A percentile compares a stretch with the other conserved stretches of the same genome.
These are phyloP conservation scores for Acanthacorydalis orientalis DNA, from an alignment of 2,888 invertebrate species.

Conservation along the genomic window DNA sequence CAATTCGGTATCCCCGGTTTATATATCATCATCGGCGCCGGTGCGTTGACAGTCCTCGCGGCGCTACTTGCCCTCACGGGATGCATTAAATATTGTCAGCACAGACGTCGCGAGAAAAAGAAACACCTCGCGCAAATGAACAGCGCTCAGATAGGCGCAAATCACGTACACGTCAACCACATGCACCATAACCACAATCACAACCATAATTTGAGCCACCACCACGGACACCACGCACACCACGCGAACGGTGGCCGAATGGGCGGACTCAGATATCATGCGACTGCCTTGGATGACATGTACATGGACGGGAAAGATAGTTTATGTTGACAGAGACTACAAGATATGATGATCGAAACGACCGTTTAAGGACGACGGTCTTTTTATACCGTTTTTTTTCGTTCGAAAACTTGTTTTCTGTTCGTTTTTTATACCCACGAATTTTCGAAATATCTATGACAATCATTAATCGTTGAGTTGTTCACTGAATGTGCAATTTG, in stretches of 20 bases:
- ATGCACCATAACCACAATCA: conserved; percentile 39
- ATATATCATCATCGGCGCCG: conserved; percentile 47
- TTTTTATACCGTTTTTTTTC: not conserved
- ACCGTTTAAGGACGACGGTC: conserved; percentile 14
- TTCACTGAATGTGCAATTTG: not conserved
- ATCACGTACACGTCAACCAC: conserved; percentile 34
- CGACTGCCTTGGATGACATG: conserved; percentile 15
- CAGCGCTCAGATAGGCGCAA: conserved; percentile 22
- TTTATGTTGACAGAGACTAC: conserved; percentile 47
- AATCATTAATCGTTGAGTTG: not conserved
- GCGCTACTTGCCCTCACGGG: conserved; percentile 41
- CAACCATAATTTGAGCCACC: conserved; percentile 11
- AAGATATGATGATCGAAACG: conserved; percentile 26
- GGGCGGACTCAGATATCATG: conserved; percentile 9
- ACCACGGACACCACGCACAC: conserved; percentile 10
- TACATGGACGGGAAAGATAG: conserved; percentile 46
- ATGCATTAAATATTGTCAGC: conserved; percentile 36
- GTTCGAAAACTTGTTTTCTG: not conserved
- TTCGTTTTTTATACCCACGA: not conserved
- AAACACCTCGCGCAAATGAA: conserved; percentile 41
- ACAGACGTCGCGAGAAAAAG: conserved; percentile 35
- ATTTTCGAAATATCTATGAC: not conserved
- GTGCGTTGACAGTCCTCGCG: conserved; percentile 40
- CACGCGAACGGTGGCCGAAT: conserved; percentile 9
- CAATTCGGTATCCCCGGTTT: conserved; percentile 48